Evolutionary conservation across 2,797 vertebrate genomes (phyloP).

Genomic region (Tolypeutes matacus): DNA sequence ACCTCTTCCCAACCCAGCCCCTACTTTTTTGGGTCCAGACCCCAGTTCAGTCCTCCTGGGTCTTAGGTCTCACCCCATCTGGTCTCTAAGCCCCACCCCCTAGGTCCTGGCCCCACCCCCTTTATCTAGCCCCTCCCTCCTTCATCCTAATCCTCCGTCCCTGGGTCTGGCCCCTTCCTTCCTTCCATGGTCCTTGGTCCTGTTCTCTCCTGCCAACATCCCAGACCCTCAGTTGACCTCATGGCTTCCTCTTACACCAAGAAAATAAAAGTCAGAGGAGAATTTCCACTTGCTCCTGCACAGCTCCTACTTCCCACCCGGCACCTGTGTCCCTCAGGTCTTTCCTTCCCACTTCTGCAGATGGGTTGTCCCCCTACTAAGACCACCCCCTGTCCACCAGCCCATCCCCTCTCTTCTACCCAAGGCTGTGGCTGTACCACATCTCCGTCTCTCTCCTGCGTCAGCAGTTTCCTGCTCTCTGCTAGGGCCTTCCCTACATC

Average conservation of each 20-base stretch:
- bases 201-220: background rate
- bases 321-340: background rate
- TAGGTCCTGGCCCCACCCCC: background rate
- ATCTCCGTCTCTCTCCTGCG: background rate
- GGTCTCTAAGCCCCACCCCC: background rate
- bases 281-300: background rate
- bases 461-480: background rate
- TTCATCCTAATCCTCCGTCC: too few relatives aligned
- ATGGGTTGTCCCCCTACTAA: too few relatives aligned
- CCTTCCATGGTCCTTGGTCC: background rate
- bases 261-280: background rate
- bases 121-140: background rate
- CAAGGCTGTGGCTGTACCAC: background rate
- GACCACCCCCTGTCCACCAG: background rate
- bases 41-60: background rate
- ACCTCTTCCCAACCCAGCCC: too few relatives aligned
- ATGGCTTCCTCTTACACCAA: background rate
- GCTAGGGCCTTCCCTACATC: background rate
- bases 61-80: background rate
- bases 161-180: background rate
- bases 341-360: background rate
- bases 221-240: background rate
- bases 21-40: background rate
- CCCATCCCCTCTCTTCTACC: background rate
- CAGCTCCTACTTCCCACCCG: rapidly evolving